Evolutionary conservation across 2,113 vertebrate genomes (phyloP), one percentile per base, ranked within the genome.

Genomic region (Cyanoderma ruficeps): DNA sequence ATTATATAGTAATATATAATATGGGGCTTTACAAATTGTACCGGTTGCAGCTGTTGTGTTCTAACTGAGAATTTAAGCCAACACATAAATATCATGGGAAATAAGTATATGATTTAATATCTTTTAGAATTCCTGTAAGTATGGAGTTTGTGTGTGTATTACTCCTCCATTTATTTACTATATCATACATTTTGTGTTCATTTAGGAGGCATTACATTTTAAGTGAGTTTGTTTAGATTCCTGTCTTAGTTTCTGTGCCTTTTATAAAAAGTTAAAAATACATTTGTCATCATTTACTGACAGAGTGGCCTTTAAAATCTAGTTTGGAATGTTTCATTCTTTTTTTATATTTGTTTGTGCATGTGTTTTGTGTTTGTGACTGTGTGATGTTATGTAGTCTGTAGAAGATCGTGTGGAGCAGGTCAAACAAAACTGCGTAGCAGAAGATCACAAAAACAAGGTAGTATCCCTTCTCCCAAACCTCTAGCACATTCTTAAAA

Each of bases 401-500:
- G 97, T 99, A 99, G 99, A 99, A 98, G 98, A 98, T 98, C 99
- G 98, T 98, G 97, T 98, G 99, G 98, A 99, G 97, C 98, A 97
- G 98, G 98, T 99, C 99, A 98, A 95, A 98, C 98, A 98, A 98
- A 98, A 98, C 98, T 98, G 94, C 98, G 76, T 99, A 98, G 98
- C 98, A 96, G 99, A 99, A 98, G 98, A 98, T 98, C 98, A 97
- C 98, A 98, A 98, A 98, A 96, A 59, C 98, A 99, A 99, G 99
- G 99, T 99, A 99, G 99, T 98, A 98, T 98, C 92, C 97, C 94
- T 96, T 97, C 96, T 97, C 97, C 97, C 96, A 96, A 96, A 96
- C 97, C 94, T 96, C 92, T 60, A 83, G 93, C 95, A 94, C 96
- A 86, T 67, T 94, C 97, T 89, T 95, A 82, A 90, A 95, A 92